Base-by-base conservation (phyloP, 2,113 vertebrate genomes). In the Rhipidura dahli region DNA sequence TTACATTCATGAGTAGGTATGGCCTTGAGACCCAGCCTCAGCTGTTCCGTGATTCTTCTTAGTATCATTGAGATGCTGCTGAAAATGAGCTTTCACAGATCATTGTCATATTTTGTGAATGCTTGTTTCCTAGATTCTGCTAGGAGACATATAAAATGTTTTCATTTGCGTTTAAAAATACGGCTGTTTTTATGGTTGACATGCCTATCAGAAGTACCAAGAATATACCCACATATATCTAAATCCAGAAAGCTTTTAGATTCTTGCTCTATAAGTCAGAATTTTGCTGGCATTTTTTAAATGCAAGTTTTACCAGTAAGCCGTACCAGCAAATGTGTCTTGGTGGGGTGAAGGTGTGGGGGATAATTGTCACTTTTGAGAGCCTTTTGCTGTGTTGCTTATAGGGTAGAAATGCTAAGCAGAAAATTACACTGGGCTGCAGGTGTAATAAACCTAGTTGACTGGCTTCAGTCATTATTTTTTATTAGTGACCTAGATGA, bases 321-420 rank as follows among this genome's bases (percentile, higher is more conserved):
- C 45, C 14, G 4, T 47, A 57, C 5, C 12, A 54, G 16, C 35
- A 85, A 14, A 40, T 60, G 9, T 39, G 13, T 44, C 5, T 20
- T 70, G 22, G 6, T 76, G 15, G 2, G 9, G 3, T 7, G 2
- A 15, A 39, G 6, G 13, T 1, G 2, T 27, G 20, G 5, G 16
- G 22, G 14, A 30, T 57, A 42, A 42, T 17, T 75, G 24, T 68
- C 35, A 26, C 24, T 72, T 45, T 20, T 11, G 57, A 92, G 51
- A 80, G 28, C 21, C 8, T 84, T 80, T 27, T 68, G 27, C 19
- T 89, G 4, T 45, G 15, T 53, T 68, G 15, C 23, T 64, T 56
- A 6, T 22, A 18, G 30, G 9, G 6, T 68, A 28, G 69, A 87
- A 81, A 56, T 33, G 47, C 13, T 37, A 50, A 70, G 50, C 21